Evolutionary conservation across 2,797 vertebrate species (phyloP).

Genomic region (Linurgus olivaceus): DNA sequence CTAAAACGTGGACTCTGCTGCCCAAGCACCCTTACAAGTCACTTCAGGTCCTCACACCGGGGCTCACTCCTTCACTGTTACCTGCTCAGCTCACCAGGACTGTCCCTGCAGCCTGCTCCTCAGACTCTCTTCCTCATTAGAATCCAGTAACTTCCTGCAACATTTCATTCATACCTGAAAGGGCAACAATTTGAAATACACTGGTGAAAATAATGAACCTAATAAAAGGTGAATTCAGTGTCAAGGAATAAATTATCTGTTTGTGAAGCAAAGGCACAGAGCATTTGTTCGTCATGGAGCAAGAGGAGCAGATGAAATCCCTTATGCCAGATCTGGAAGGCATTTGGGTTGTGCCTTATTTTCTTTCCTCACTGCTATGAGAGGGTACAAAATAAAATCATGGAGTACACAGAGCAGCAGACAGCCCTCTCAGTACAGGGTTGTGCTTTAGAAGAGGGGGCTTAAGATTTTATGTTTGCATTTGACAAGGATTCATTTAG

Average conservation of each 20-base stretch:
- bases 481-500: background rate
- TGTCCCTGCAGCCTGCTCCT: background rate
- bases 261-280: background rate
- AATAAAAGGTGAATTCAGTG: background rate
- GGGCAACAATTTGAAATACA: background rate
- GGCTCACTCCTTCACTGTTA: background rate
- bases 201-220: background rate
- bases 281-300: background rate
- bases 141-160: background rate
- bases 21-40: background rate
- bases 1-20: background rate
- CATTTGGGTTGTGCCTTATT: background rate
- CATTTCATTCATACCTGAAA: background rate
- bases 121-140: background rate
- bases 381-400: background rate
- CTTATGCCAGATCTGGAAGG: background rate
- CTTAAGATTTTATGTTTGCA: background rate
- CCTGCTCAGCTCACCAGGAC: background rate
- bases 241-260: background rate
- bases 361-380: background rate
- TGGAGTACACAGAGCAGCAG: background rate
- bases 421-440: background rate
- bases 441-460: background rate
- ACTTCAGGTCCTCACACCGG: background rate
- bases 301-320: accelerated